These are phyloP conservation scores for Yponomeuta sedellus DNA, from an alignment of 2,888 invertebrate species.

Conservation along the genomic window DNA sequence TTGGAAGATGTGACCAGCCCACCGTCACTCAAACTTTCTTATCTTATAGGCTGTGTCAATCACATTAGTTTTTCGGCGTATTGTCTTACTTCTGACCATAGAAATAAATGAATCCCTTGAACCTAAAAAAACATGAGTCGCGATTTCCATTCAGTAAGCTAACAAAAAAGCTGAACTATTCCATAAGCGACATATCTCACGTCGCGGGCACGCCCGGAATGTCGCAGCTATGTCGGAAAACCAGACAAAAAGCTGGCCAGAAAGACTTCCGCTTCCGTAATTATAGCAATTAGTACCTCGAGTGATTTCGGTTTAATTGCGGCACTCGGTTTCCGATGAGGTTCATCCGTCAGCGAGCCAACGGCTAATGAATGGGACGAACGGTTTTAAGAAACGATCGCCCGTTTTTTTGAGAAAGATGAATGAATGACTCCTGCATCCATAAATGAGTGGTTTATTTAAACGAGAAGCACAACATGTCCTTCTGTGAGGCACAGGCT, in stretches of 20 bases:
- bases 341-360: conserved; percentile 36
- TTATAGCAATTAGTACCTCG: conserved; percentile 62
- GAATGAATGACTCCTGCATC: not conserved
- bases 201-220: not conserved
- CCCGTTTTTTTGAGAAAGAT: not conserved
- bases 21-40: no score
- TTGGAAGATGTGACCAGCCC: no score
- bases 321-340: conserved; percentile 53
- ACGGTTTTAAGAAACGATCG: not conserved
- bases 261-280: conserved; percentile 68
- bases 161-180: not conserved
- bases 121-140: not conserved
- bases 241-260: conserved; percentile 19
- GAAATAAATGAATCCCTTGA: no score
- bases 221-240: conserved; percentile 7
- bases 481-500: no score
- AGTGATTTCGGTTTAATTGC: conserved; percentile 67
- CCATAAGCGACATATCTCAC: not conserved
- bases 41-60: no score
- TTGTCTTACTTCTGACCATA: no score
- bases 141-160: not conserved
- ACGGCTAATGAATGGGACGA: conserved; percentile 11
- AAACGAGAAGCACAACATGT: no score
- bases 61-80: no score
- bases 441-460: no score